A percentile compares a stretch with the other conserved stretches of the same genome.
Evolutionary conservation across 2,888 invertebrate genomes (phyloP).

Genomic region (Meiosimyza platycephala): DNA sequence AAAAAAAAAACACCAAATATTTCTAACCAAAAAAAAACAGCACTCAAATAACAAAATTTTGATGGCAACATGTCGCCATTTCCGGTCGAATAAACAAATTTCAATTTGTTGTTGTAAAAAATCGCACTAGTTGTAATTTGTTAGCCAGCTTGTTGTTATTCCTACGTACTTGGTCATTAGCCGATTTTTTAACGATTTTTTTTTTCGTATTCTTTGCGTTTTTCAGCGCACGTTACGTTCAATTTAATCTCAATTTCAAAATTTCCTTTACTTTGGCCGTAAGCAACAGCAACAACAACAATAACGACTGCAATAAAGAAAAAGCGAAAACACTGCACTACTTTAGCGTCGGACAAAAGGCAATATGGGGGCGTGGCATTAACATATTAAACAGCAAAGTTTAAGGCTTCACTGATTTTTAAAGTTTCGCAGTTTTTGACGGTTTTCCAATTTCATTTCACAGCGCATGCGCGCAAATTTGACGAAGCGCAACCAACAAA

Average conservation of each 20-base stretch:
- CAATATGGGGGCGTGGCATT: constrained; percentile 28
- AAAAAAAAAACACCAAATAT: background rate
- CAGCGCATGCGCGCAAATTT: background rate
- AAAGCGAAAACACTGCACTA: background rate
- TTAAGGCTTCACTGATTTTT: constrained; percentile 10
- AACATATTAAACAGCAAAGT: background rate
- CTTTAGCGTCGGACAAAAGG: background rate
- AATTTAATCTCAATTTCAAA: constrained; percentile 27
- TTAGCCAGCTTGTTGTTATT: constrained; percentile 6
- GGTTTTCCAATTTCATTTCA: background rate
- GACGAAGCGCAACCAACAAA: constrained; percentile 24
- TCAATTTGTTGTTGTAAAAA: constrained; percentile 9
- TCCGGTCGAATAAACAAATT: constrained; percentile 36
- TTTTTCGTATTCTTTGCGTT: background rate
- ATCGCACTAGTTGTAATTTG: constrained; percentile 1
- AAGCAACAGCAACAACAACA: background rate
- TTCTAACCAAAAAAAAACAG: background rate
- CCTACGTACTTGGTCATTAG: constrained; percentile 17
- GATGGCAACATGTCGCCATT: constrained; percentile 39
- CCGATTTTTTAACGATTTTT: constrained; percentile 13
- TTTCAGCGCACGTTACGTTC: background rate
- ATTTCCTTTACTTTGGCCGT: constrained; percentile 24
- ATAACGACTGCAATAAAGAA: too few relatives aligned
- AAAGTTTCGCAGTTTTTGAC: background rate
- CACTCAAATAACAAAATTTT: constrained; percentile 1